Base-by-base conservation (phyloP, 2,113 vertebrate genomes). In the Mormyrus iriodes region DNA sequence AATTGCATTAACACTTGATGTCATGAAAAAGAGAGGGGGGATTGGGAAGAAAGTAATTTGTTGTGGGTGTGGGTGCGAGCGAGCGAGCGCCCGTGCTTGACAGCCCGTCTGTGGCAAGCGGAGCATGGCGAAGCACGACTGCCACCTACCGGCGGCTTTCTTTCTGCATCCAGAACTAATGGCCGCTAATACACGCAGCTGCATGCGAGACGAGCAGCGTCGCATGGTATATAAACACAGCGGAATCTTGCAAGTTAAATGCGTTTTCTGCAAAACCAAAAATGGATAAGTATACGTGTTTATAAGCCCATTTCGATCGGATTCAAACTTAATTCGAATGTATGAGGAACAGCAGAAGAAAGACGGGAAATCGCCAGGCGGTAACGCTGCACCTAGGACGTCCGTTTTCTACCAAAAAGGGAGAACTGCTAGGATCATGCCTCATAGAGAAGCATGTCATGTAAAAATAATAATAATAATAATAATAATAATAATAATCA, bases 71-170 rank as follows among this genome's bases (percentile, higher is more conserved):
- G 39, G 87, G 61, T 82, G 52, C 44, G 89, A 42, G 89, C 39
- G 85, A 8, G 35, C 7, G 44, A 61, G 91, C 12, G 61, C 10
- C 35, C 0, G 85, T 48, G 86, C 48, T n/a, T 12, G 88, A 27
- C 89, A 39, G 58, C 55, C 55, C 82, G 1, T 89, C 52, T 39
- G 51, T 61, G 39, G 27, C 53, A 83, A 17, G 90, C 92, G 92
- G 93, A 92, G 82, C 42, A 84, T 48, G 21, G 82, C 91, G 95
- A 95, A 95, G 95, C 96, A 92, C 94, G 94, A 96, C 97, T 98
- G 98, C 97, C 98, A 97, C 96, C 98, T 97, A 96, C 94, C 95
- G 96, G 95, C 90, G 90, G 73, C 79, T 69, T 73, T 73, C 21
- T 42, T 65, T 87, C 88, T 49, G n/a, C 73, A 35, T 13, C n/a